Conservation (phyloP, 2,797 vertebrate species). For the Allobates femoralis region DNA sequence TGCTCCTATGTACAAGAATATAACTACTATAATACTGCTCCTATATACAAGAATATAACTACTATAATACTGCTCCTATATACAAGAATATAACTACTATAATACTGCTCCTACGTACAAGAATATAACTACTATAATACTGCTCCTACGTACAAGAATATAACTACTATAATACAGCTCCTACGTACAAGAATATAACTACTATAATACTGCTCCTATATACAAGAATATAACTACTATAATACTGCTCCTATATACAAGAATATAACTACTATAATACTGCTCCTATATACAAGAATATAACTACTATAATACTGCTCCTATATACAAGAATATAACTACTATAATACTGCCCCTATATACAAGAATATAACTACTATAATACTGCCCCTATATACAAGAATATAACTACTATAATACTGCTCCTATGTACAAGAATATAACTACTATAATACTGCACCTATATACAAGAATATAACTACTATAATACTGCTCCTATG, state of each 20-base stretch:
- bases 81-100: constrained; percentile 10
- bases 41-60: not conserved
- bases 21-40: not conserved
- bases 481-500: not conserved
- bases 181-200: constrained; percentile 11
- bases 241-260: constrained; percentile 20
- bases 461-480: constrained; percentile 3
- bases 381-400: not conserved
- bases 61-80: not conserved
- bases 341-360: constrained; percentile 17
- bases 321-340: constrained; percentile 16
- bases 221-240: constrained; percentile 28
- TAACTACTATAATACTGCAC: not conserved
- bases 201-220: constrained; percentile 17
- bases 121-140: constrained; percentile 18
- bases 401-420: constrained; percentile 3
- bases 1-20: constrained; percentile 3
- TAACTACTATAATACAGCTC: constrained; percentile 9
- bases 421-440: not conserved
- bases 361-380: constrained; percentile 22
- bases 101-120: not conserved
- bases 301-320: constrained; percentile 15
- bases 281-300: constrained; percentile 3
- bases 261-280: constrained; percentile 30
- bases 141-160: constrained; percentile 4